Conservation (phyloP, 2,113 vertebrate species). For the Gobiocypris rarus region DNA sequence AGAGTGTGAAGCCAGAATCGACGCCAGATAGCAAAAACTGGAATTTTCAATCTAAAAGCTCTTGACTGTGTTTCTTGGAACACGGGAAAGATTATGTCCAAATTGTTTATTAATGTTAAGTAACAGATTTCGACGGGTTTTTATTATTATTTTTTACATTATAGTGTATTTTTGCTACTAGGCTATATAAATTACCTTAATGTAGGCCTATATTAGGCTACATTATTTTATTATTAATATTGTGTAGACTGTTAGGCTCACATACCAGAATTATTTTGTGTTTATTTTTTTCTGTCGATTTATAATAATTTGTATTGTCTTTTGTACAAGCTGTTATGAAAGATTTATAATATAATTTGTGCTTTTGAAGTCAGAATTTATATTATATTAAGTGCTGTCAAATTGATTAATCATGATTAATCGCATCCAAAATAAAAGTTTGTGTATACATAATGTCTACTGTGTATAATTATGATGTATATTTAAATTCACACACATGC, state of each 20-base stretch:
- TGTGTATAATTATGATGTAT: too few species aligned
- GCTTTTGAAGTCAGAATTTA: not conserved
- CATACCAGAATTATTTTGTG: not conserved
- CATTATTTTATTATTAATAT: too few species aligned
- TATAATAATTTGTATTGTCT: not conserved
- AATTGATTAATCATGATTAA: too few species aligned
- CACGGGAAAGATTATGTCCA: not conserved
- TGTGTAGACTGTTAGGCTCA: not conserved
- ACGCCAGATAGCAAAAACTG: not conserved
- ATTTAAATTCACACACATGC: too few species aligned
- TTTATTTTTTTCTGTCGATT: not conserved
- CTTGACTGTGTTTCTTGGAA: not conserved
- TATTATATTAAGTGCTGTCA: not conserved
- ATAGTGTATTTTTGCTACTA: not conserved
- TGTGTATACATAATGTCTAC: too few species aligned
- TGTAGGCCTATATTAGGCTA: too few species aligned
- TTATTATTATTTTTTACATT: too few species aligned
- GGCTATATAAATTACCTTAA: too few species aligned
- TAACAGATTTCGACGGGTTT: not conserved
- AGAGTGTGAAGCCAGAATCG: not conserved
- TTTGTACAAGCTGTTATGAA: not conserved
- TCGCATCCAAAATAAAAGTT: too few species aligned
- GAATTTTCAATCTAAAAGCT: slow-evolving; percentile 14
- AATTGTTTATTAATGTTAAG: not conserved
- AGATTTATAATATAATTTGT: too few species aligned